Percentiles rank a stretch among this genome's conserved stretches.
These are phyloP conservation scores for Ascaphus truei DNA, from an alignment of 2,113 vertebrate genomes.

Conservation along the genomic window DNA sequence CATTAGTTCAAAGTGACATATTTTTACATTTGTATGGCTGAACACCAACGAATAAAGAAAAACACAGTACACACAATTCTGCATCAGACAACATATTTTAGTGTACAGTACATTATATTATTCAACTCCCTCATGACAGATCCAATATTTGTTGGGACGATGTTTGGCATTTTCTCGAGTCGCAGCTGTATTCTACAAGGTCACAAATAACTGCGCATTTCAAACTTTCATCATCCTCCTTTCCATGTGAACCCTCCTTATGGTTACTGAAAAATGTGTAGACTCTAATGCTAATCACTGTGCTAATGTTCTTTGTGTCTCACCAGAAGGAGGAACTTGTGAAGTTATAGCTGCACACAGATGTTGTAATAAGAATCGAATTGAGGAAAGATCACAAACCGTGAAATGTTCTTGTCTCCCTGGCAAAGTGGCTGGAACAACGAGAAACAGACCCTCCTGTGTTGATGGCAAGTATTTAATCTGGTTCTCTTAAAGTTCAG, in stretches of 20 bases:
- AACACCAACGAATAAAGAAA: neutral
- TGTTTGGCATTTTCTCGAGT: neutral
- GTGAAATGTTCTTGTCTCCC: constrained; percentile 98
- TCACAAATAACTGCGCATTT: neutral
- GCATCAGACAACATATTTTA: neutral
- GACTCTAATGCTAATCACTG: constrained; percentile 43
- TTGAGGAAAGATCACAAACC: constrained; percentile 96
- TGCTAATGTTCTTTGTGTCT: constrained; percentile 53
- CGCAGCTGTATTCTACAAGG: neutral
- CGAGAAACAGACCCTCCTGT: constrained; percentile 95
- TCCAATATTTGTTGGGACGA: neutral
- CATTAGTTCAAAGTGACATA: neutral
- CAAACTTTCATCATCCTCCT: neutral
- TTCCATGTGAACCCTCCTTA: neutral
- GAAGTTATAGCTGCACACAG: constrained; percentile 97
- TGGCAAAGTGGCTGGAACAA: constrained; percentile 96
- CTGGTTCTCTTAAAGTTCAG: neutral
- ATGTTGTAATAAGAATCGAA: constrained; percentile 99
- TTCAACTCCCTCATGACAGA: neutral
- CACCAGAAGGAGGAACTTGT: constrained; percentile 93
- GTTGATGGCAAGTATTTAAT: constrained; percentile 83
- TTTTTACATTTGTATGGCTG: neutral
- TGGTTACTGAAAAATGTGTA: neutral
- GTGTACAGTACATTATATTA: neutral
- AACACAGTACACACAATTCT: neutral